Conservation (phyloP, 2,797 vertebrate species). For the Pitangus sulphuratus region DNA sequence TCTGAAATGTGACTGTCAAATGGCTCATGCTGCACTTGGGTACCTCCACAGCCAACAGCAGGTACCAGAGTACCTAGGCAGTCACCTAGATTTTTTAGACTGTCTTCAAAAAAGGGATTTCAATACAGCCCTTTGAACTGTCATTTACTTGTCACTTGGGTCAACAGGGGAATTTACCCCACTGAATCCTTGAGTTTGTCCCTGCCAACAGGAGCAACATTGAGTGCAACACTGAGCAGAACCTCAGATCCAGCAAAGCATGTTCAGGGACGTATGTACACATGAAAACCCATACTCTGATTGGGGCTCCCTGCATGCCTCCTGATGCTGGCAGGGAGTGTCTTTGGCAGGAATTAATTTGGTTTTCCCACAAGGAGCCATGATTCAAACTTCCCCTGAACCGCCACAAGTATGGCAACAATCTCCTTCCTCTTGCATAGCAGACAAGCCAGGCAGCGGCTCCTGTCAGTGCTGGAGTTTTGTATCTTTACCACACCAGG, state of each 20-base stretch:
- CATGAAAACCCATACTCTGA: fast-evolving
- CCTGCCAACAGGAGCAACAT: neutral
- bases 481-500: neutral
- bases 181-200: neutral
- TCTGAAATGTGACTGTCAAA: neutral
- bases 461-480: neutral
- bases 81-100: neutral
- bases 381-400: neutral
- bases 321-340: neutral
- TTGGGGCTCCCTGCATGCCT: fast-evolving
- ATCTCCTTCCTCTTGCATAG: fast-evolving
- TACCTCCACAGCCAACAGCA: neutral
- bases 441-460: neutral
- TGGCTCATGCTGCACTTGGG: neutral
- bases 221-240: fast-evolving
- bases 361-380: fast-evolving
- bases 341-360: neutral
- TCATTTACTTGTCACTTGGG: neutral
- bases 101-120: fast-evolving
- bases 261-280: neutral
- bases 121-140: neutral
- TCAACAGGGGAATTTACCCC: neutral
- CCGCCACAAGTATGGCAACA: fast-evolving
- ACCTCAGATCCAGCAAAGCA: neutral
- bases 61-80: neutral